These are phyloP conservation scores for Hylaea fasciaria DNA, from an alignment of 2,888 invertebrate genomes.

Conservation along the genomic window DNA sequence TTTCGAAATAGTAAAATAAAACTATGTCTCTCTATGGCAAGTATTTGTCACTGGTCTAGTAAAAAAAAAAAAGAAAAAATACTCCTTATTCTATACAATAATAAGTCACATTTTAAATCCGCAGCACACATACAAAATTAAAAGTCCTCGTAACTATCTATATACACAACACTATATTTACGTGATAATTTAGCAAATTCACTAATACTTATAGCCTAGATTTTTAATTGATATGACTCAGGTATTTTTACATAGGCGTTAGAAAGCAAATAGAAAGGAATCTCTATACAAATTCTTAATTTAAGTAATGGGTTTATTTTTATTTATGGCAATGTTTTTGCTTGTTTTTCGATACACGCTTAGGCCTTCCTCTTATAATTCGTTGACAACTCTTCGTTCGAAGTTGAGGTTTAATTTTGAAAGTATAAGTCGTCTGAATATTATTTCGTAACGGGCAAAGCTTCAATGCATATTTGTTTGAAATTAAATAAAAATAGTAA, in stretches of 20 bases:
- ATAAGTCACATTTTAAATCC: conserved; percentile 76
- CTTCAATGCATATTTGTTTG: conserved; percentile 37
- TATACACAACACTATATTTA: conserved; percentile 59
- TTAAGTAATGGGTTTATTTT: conserved; percentile 34
- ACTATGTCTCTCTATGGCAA: conserved; percentile 25
- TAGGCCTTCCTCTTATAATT: conserved; percentile 60
- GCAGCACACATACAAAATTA: conserved; percentile 75
- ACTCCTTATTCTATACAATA: conserved; percentile 60
- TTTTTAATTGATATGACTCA: conserved; percentile 79
- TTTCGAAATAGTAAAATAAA: conserved; percentile 13
- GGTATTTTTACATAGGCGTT: conserved; percentile 68
- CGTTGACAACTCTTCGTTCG: conserved; percentile 54
- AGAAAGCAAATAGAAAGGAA: conserved; percentile 53
- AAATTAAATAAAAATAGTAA: neutral
- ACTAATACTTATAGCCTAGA: conserved; percentile 68
- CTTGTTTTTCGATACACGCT: conserved; percentile 54
- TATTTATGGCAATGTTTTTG: conserved; percentile 44
- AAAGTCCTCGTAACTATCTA: conserved; percentile 47
- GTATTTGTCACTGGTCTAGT: conserved; percentile 24
- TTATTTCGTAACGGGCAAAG: conserved; percentile 43
- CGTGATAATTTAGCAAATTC: conserved; percentile 61
- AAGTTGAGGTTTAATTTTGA: conserved; percentile 37
- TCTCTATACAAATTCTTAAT: conserved; percentile 49
- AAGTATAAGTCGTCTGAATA: conserved; percentile 36
- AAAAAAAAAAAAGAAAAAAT: conserved; percentile 42